Evolutionary conservation across 2,888 invertebrate genomes (phyloP).

Genomic region (Pollenia angustigena): DNA sequence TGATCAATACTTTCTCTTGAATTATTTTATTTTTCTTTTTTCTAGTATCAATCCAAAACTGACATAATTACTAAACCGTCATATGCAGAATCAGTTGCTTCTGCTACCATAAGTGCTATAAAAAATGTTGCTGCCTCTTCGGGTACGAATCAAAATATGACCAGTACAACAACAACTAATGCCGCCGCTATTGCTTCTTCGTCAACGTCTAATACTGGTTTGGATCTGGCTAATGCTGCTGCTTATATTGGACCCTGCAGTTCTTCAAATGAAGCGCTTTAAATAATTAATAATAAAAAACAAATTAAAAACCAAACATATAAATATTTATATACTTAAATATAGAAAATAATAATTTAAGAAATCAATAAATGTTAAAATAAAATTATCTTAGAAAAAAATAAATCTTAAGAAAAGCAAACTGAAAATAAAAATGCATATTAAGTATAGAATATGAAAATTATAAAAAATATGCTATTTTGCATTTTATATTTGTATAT

Average conservation of each 20-base stretch:
- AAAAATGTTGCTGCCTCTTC: conserved; percentile 77
- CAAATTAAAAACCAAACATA: neutral
- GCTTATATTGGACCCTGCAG: conserved; percentile 85
- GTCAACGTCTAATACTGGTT: conserved; percentile 69
- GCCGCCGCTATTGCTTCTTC: conserved; percentile 74
- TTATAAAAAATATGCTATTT: conserved; percentile 62
- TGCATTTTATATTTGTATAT: conserved; percentile 66
- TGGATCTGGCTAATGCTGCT: conserved; percentile 75
- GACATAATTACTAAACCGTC: conserved; percentile 75
- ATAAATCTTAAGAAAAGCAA: neutral
- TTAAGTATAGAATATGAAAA: conserved; percentile 63
- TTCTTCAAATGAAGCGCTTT: conserved; percentile 86
- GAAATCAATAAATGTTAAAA: conserved; percentile 45
- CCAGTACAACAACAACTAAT: conserved; percentile 64
- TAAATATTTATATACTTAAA: conserved; percentile 25
- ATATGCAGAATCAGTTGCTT: conserved; percentile 65
- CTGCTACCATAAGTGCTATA: conserved; percentile 72
- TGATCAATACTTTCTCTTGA: no score
- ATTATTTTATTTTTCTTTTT: neutral
- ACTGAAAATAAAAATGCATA: conserved; percentile 8
- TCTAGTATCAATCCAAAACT: conserved; percentile 78
- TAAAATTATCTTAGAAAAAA: conserved; percentile 20
- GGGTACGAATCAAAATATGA: conserved; percentile 59
- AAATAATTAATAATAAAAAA: conserved; percentile 73
- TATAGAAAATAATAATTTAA: conserved; percentile 21